Evolutionary conservation across 2,888 invertebrate genomes (phyloP).

Genomic region (Dicyrtoma fusca): DNA sequence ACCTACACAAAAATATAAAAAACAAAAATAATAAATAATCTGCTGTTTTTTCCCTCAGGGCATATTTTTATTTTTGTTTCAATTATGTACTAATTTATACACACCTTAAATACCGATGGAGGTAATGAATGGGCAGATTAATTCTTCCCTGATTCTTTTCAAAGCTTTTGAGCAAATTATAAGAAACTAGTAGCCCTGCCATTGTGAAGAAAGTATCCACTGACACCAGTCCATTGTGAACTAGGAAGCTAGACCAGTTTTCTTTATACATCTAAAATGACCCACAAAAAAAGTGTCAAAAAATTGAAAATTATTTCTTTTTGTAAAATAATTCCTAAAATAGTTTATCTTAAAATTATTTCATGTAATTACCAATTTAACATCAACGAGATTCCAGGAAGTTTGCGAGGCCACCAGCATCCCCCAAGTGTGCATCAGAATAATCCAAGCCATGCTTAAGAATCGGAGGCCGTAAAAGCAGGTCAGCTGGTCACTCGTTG

Average conservation of each 20-base stretch:
- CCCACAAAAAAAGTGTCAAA: no score
- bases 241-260: conserved; percentile 31
- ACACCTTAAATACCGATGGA: conserved; percentile 57
- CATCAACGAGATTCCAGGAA: conserved; percentile 47
- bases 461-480: conserved; percentile 64
- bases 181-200: conserved; percentile 57
- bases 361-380: conserved; percentile 22
- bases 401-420: conserved; percentile 43
- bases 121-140: conserved; percentile 51
- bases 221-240: conserved; percentile 54
- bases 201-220: conserved; percentile 58
- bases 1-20: conserved; percentile 47
- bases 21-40: background rate
- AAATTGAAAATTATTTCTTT: no score
- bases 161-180: conserved; percentile 54
- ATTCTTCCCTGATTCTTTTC: conserved; percentile 53
- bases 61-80: conserved; percentile 1
- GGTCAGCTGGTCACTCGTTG: conserved; percentile 59
- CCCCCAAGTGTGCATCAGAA: conserved; percentile 62
- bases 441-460: conserved; percentile 66
- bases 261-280: conserved; percentile 31
- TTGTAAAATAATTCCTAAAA: no score
- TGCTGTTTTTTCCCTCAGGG: no score
- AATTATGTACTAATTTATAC: background rate
- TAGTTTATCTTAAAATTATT: no score